A percentile compares a stretch with the other conserved stretches of the same genome.
phyloP scores from a whole-genome alignment of 2,888 invertebrate genomes.

The Agriopis marginaria region DNA sequence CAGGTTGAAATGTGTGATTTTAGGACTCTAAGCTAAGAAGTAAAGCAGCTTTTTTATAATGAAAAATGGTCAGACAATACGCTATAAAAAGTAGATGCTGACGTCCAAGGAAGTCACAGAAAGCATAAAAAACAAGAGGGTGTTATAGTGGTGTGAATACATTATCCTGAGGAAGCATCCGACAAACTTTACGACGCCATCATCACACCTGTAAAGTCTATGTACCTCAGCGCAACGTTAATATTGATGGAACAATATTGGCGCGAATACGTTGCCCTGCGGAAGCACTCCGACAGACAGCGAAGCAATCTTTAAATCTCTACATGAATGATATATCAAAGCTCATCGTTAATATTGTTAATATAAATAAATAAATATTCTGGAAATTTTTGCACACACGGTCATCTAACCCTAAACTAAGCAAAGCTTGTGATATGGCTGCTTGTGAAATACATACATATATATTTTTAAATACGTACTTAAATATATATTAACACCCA shows the following conservation, averaged over 20 bases:
- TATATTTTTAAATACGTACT: too few relatives aligned
- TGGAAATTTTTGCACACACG: too few relatives aligned
- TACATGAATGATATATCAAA: constrained; percentile 89
- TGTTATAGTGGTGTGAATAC: not conserved
- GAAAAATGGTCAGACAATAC: not conserved
- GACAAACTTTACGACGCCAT: constrained; percentile 87
- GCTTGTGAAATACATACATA: too few relatives aligned
- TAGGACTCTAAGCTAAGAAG: not conserved
- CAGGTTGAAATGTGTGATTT: not conserved
- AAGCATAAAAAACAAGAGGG: not conserved
- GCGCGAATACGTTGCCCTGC: constrained; percentile 63
- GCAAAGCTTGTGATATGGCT: too few relatives aligned
- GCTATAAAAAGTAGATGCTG: too few relatives aligned
- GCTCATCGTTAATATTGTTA: constrained; percentile 90
- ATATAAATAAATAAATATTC: too few relatives aligned
- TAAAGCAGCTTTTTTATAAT: not conserved
- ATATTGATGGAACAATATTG: constrained; percentile 82
- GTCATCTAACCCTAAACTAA: too few relatives aligned
- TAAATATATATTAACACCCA: too few relatives aligned
- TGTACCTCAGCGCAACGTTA: constrained; percentile 91
- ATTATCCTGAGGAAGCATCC: constrained; percentile 81
- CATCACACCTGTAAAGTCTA: constrained; percentile 89
- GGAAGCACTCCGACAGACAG: constrained; percentile 84
- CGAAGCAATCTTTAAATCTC: constrained; percentile 88
- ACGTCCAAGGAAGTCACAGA: not conserved